phyloP scores from a whole-genome alignment of 2,797 vertebrate genomes.

The Poeciliopsis presidionis region DNA sequence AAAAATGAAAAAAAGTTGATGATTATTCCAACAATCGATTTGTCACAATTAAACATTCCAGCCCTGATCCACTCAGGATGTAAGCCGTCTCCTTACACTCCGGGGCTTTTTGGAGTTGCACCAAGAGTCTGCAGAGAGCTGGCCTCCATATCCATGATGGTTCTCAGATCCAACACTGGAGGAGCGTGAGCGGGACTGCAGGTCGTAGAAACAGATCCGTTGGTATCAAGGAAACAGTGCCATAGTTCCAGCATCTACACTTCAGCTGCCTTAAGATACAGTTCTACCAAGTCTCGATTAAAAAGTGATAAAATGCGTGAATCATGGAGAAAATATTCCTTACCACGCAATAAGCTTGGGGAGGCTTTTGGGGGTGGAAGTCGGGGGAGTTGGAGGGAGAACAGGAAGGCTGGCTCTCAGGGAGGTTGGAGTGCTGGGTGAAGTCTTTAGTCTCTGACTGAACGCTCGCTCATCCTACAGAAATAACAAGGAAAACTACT shows the following conservation, averaged over 20 bases:
- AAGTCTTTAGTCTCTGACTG: slow-evolving; percentile 69
- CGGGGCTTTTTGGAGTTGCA: slow-evolving; percentile 86
- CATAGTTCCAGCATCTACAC: background rate
- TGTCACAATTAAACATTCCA: background rate
- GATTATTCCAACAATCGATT: background rate
- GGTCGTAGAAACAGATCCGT: slow-evolving; percentile 30
- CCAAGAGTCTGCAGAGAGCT: slow-evolving; percentile 83
- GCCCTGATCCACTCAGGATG: background rate
- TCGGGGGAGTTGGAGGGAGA: slow-evolving; percentile 59
- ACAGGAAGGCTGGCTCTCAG: slow-evolving; percentile 71
- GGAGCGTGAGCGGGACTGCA: slow-evolving; percentile 78
- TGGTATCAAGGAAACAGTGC: background rate
- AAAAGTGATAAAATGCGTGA: background rate
- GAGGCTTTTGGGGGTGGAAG: slow-evolving; percentile 83
- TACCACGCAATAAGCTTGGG: slow-evolving; percentile 70
- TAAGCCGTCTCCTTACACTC: slow-evolving; percentile 53
- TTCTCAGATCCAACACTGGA: slow-evolving; percentile 91
- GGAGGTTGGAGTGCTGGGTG: slow-evolving; percentile 79
- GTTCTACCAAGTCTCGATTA: background rate
- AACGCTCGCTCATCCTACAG: slow-evolving; percentile 81
- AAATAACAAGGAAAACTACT: background rate
- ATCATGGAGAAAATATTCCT: background rate
- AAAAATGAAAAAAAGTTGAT: no score
- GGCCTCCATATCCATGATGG: slow-evolving; percentile 97
- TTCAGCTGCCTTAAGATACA: background rate